Conservation (phyloP, 2,888 invertebrate genomes). For the Prionchulus punctatus region DNA sequence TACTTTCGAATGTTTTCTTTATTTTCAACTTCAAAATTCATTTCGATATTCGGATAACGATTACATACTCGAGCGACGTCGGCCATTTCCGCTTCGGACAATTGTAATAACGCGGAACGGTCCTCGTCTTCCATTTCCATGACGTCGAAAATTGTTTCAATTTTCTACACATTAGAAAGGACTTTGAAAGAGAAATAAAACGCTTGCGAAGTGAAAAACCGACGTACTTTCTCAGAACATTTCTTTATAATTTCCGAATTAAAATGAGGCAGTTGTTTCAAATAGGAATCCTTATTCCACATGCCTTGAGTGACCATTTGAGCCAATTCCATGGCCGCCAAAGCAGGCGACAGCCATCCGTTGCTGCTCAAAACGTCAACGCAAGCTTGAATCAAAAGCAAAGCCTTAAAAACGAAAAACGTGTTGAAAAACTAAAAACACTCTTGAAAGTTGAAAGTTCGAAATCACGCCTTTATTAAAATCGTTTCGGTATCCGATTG, state of each 20-base stretch:
- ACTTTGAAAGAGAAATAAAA: neutral
- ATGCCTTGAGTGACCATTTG: conserved; percentile 99
- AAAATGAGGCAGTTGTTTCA: conserved; percentile 92
- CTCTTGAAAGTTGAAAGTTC: neutral
- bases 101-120: conserved; percentile 52
- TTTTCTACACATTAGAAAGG: conserved; percentile 29
- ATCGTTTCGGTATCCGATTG: conserved; percentile 87
- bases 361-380: conserved; percentile 79
- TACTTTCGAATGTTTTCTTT: conserved; percentile 50
- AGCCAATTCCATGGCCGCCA: conserved; percentile 97
- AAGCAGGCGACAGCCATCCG: conserved; percentile 93
- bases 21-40: conserved; percentile 71
- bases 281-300: conserved; percentile 96
- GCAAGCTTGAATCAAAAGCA: conserved; percentile 53
- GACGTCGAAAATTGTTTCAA: conserved; percentile 84
- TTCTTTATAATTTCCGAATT: conserved; percentile 67
- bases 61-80: conserved; percentile 98
- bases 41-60: conserved; percentile 92
- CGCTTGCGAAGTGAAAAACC: neutral
- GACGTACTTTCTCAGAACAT: conserved; percentile 62
- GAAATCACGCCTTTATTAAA: conserved; percentile 48
- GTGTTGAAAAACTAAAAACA: neutral
- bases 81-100: conserved; percentile 70
- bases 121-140: conserved; percentile 68
- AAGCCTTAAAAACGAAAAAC: conserved; percentile 19